Percentiles rank a stretch among this genome's conserved stretches.
Evolutionary conservation across 2,888 invertebrate genomes (phyloP).

Genomic region (Scaptomyza tumidula): DNA sequence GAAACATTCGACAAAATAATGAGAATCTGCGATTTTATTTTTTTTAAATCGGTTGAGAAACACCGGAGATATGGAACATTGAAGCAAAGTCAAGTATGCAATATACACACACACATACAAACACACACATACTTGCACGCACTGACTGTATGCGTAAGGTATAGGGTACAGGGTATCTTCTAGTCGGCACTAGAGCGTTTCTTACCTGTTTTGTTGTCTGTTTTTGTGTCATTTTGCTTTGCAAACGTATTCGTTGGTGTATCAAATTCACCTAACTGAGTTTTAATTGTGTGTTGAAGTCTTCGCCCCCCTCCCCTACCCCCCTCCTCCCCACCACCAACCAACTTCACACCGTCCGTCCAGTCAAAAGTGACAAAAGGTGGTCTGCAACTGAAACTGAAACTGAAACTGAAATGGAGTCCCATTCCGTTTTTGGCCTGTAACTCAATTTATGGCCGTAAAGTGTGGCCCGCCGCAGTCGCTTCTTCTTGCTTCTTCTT

Average conservation of each 20-base stretch:
- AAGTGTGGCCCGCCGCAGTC: constrained; percentile 29
- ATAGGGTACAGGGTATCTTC: too few relatives aligned
- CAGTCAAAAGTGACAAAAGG: constrained; percentile 49
- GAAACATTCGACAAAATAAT: too few relatives aligned
- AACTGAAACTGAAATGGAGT: constrained; percentile 47
- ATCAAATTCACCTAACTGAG: constrained; percentile 65
- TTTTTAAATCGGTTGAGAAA: too few relatives aligned
- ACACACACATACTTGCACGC: too few relatives aligned
- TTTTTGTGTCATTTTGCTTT: constrained; percentile 55
- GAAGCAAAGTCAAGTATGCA: too few relatives aligned
- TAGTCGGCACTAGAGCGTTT: neutral
- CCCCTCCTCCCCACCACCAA: neutral
- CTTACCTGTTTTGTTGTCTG: constrained; percentile 10
- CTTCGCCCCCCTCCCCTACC: neutral
- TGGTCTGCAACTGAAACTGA: constrained; percentile 33
- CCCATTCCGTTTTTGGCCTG: constrained; percentile 51
- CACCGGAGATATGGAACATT: too few relatives aligned
- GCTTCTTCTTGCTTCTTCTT: constrained; percentile 1
- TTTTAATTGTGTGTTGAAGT: constrained; percentile 62
- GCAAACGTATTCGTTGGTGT: constrained; percentile 51
- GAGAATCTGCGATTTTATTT: too few relatives aligned
- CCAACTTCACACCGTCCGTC: neutral
- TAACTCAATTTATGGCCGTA: constrained; percentile 64
- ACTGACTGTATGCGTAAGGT: too few relatives aligned
- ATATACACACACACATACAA: too few relatives aligned